These are phyloP conservation scores for Xyrauchen texanus DNA, from an alignment of 2,113 vertebrate genomes.

Conservation along the genomic window DNA sequence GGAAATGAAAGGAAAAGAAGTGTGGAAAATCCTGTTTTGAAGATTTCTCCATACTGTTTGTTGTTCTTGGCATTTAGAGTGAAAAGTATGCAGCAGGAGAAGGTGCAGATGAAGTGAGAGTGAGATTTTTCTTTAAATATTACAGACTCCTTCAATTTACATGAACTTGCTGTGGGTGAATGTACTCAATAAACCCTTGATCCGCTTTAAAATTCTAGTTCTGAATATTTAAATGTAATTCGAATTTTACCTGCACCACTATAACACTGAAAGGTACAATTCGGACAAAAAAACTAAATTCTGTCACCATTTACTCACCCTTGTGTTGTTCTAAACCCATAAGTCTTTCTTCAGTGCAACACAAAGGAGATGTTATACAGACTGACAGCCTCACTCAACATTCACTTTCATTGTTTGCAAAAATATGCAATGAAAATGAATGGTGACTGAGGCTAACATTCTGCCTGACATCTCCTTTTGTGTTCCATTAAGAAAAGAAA, in stretches of 20 bases:
- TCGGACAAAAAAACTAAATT: neutral
- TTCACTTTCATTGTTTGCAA: no score
- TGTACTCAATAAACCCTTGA: neutral
- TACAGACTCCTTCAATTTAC: neutral
- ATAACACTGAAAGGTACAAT: no score
- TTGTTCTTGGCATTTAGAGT: slow-evolving; percentile 46
- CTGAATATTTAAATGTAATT: neutral
- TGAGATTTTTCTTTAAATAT: neutral
- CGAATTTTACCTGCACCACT: no score
- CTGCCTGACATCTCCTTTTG: no score
- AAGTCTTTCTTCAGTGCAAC: no score
- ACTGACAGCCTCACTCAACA: no score
- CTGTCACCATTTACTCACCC: no score
- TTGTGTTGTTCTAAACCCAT: no score
- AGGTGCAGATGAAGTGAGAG: slow-evolving; percentile 36
- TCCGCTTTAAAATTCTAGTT: neutral
- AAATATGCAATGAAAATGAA: no score
- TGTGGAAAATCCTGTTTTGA: slow-evolving; percentile 40
- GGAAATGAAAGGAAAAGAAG: slow-evolving; percentile 21
- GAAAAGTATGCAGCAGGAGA: slow-evolving; percentile 38
- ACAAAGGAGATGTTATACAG: no score
- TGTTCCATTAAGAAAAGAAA: no score
- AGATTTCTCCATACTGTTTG: slow-evolving; percentile 18
- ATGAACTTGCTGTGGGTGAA: neutral
- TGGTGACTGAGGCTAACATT: no score